Base-by-base conservation (phyloP, 2,113 vertebrate genomes). In the Elephantulus edwardii region DNA sequence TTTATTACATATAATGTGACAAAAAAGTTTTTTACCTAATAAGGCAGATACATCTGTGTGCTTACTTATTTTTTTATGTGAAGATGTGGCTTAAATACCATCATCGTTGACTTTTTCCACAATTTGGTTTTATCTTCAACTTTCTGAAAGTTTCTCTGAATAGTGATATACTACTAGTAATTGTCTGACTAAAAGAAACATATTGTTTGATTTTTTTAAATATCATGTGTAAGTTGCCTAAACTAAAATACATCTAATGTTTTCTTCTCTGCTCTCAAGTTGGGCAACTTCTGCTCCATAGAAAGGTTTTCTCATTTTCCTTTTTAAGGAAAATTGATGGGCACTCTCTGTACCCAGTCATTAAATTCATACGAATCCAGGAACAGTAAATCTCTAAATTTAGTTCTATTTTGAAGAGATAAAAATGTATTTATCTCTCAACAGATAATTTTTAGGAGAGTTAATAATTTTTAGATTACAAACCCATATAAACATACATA, bases 141-240 rank as follows among this genome's bases (percentile, higher is more conserved):
- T 89, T 94, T 70, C 77, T 26, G 86, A 82, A 86, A 88, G 50
- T 62, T 62, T 50, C 35, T 72, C 13, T 26, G 48, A 81, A 46
- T 52, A 66, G 26, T 64, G 35, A 84, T 58, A 82, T 83, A 42
- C 56, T 68, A 50, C 17, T 26, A 62, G 68, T 52, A 71, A 68
- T 52, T 82, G 44, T 84, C 86, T 83, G 19, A 71, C 85, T 72
- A 52, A 70, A 87, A 92, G 86, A 11, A 78, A 54, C 72, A 92
- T 9, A n/a, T 64, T 11, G 75, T 58, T 14, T 28, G 22, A 3
- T 9, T 56, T 81, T 75, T 80, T 71, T 76, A 79, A 50, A 50
- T 58, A 84, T 90, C 33, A 13, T 14, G 38, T 42, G 87, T 60
- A 26, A 86, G 6, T 74, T 83, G 64, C 42, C n/a, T 50, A 64